Base-by-base conservation (phyloP, 2,797 vertebrate genomes). In the Argyrosomus regius region DNA sequence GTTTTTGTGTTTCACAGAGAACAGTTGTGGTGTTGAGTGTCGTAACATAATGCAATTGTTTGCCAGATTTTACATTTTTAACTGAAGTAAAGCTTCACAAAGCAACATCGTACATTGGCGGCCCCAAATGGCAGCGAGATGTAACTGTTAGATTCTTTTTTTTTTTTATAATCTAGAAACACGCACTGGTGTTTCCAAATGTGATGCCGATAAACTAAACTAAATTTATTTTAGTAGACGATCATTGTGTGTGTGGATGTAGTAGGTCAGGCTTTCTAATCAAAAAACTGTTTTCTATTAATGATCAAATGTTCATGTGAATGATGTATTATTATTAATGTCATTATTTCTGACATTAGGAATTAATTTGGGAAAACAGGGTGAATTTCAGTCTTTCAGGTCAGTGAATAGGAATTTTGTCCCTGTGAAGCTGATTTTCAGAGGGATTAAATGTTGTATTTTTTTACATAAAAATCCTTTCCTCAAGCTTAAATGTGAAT, bases 401-500 rank as follows among this genome's bases (percentile, higher is more conserved):
- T 28, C 41, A 3, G 26, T 39, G 6, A 49, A 63, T 49, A 1
- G 26, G 14, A 45, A 17, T 43, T 60, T 52, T 46, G 8, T 75
- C 35, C 54, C 16, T 56, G 12, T 57, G 52, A 45, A 43, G 73
- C 69, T 80, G 0, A 64, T 78, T 85, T 77, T 77, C 31, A 59
- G 18, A 49, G n/a, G 59, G 53, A 85, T 75, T 52, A 45, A 22
- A 78, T 75, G 12, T 68, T 67, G 26, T 71, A 18, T 74, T 86
- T 68, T 31, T 39, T 77, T 28, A 61, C 69, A 73, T 67, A 24
- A 64, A 78, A 26, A 72, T 63, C 24, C 8, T 72, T 60, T 20
- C 39, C 67, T 77, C 48, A 26, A 50, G 69, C 73, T 89, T 84
- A 85, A 72, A 85, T 88, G 71, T 74, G 52, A 82, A 69, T 86